Percentiles rank a stretch among this genome's conserved stretches.
These are phyloP conservation scores for Arrhopalites spinosus DNA, from an alignment of 2,888 invertebrate genomes.

Conservation along the genomic window DNA sequence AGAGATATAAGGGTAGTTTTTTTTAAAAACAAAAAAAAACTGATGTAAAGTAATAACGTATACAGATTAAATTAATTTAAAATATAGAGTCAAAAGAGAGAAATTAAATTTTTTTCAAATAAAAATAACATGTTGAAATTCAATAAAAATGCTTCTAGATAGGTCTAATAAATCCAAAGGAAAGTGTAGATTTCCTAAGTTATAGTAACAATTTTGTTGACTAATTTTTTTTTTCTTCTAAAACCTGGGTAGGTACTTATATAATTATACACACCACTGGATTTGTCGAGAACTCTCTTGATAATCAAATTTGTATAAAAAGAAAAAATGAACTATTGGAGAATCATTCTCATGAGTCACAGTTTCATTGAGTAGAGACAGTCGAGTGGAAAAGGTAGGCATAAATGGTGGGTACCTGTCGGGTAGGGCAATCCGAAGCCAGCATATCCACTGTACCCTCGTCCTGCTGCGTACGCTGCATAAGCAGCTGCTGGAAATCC, in stretches of 20 bases:
- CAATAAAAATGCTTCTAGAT: too few species aligned
- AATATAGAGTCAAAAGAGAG: neutral
- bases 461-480: constrained; percentile 94
- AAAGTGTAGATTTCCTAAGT: too few species aligned
- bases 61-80: neutral
- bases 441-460: constrained; percentile 93
- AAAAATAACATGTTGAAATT: too few species aligned
- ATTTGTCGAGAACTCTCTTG: too few species aligned
- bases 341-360: constrained; percentile 45
- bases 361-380: constrained; percentile 57
- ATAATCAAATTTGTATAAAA: too few species aligned
- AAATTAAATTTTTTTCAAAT: too few species aligned
- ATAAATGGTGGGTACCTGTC: constrained; percentile 84
- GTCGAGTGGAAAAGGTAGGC: constrained; percentile 57
- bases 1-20: too few species aligned
- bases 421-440: constrained; percentile 97
- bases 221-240: neutral
- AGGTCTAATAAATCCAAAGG: too few species aligned
- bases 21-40: too few species aligned
- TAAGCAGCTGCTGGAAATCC: constrained; percentile 94
- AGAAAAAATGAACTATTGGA: constrained; percentile 8
- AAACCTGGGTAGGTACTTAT: neutral
- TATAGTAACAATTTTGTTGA: neutral
- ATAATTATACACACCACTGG: too few species aligned
- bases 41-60: too few species aligned